A percentile compares a stretch with the other conserved stretches of the same genome.
These are phyloP conservation scores for Loriculus beryllinus DNA, from an alignment of 2,797 vertebrate genomes.

Conservation along the genomic window DNA sequence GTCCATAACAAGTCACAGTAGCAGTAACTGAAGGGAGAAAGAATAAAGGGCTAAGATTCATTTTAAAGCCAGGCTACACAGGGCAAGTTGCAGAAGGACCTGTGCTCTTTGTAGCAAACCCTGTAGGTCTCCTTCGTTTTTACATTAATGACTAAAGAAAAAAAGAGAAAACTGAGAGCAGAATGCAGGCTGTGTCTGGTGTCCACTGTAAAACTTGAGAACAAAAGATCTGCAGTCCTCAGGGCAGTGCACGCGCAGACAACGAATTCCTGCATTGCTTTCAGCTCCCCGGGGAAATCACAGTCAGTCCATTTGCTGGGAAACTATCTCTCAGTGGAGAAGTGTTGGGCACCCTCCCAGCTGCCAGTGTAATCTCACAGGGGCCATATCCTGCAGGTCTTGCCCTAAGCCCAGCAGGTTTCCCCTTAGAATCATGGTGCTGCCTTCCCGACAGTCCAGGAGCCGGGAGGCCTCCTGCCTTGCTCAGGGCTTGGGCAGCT, in stretches of 20 bases:
- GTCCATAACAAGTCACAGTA: background rate
- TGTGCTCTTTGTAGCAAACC: background rate
- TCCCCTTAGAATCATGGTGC: background rate
- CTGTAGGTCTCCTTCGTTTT: background rate
- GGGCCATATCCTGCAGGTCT: background rate
- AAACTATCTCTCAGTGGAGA: background rate
- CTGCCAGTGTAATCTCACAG: accelerated
- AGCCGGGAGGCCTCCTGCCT: background rate
- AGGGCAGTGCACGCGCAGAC: background rate
- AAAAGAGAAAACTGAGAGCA: constrained; percentile 38
- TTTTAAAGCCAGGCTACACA: background rate
- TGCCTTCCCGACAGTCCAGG: background rate
- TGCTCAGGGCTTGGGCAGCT: background rate
- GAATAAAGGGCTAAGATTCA: background rate
- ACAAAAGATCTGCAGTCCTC: constrained; percentile 60
- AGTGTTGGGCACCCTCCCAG: background rate
- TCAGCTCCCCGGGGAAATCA: constrained; percentile 17
- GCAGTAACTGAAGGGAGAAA: background rate
- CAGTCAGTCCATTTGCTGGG: background rate
- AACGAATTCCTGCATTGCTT: constrained; percentile 39
- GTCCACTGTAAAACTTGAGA: constrained; percentile 42
- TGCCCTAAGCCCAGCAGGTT: background rate
- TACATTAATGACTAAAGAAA: background rate
- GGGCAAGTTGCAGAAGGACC: background rate
- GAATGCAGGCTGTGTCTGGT: constrained; percentile 20